Evolutionary conservation across 1,140 invertebrate genomes (phyloP), one percentile per base, ranked within the genome.

Genomic region (Lycorma delicatula): DNA sequence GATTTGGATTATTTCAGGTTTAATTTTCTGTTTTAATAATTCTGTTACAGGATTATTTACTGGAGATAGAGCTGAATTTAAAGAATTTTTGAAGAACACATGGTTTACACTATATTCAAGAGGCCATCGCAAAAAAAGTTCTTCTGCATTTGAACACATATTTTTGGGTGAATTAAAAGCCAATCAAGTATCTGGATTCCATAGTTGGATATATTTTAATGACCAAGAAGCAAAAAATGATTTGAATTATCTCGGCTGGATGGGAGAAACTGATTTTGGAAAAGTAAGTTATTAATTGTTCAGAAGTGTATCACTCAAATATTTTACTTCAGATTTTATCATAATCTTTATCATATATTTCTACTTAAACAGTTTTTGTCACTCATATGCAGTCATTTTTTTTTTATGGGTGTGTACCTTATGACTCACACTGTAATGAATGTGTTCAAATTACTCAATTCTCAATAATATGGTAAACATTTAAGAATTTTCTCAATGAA

Each of bases 131-230:
- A 84, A 81, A 68, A 81, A 87, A 7, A 83, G 87, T 18, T 91
- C 87, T 62, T 86, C 83, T 23, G 89, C 87, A 1, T 92, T 93
- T 66, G 91, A 94, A 70, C 91, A 94, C 64, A 79, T 90, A 22
- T 93, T 93, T 68, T 74, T 94, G 1, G 84, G 87, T 0, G 91
- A 94, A 77, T 73, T 90, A 0, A 68, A 74, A 29, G 81, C 82
- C 65, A 72, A 79, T n/a, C 80, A 86, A 65, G 79, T 93, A 29
- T 77, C 77, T 65, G 91, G 91, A 11, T 75, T 93, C 54, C 91
- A 94, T 68, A 93, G 92, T 69, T 94, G 91, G 91, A 76, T 93
- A n/a, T 90, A 86, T 68, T 91, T 89, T 54, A 78, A 79, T 28
- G 77, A 79, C 52, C 82, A 90, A 73, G 91, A 95, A 74, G 64